Conservation (phyloP, 2,797 vertebrate genomes). For the Clarias platycephalus region DNA sequence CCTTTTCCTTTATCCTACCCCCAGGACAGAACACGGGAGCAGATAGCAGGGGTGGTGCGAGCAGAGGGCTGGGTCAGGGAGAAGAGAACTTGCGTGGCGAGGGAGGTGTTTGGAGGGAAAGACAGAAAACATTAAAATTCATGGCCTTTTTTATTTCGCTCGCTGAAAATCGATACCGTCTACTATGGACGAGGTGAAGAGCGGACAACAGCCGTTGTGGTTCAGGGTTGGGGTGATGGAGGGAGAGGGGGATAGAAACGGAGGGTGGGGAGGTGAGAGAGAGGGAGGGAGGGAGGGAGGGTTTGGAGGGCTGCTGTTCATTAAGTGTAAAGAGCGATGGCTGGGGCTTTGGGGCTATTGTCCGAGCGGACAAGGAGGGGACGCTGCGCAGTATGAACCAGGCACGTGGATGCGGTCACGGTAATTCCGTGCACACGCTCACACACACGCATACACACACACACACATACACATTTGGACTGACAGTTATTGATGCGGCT, state of each 20-base stretch:
- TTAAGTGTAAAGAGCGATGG: constrained; percentile 75
- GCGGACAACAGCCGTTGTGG: constrained; percentile 76
- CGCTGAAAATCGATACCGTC: constrained; percentile 83
- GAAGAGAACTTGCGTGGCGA: constrained; percentile 32
- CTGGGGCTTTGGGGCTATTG: constrained; percentile 69
- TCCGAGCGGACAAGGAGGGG: constrained; percentile 58
- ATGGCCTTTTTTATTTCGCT: constrained; percentile 84
- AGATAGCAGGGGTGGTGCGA: constrained; percentile 55
- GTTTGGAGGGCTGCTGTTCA: constrained; percentile 67
- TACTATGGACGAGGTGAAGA: constrained; percentile 82
- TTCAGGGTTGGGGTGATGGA: constrained; percentile 56
- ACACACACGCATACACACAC: constrained; percentile 9
- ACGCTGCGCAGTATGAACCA: constrained; percentile 12
- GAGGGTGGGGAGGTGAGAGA: constrained; percentile 50
- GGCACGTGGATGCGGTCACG: constrained; percentile 9
- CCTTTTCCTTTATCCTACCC: constrained; percentile 62
- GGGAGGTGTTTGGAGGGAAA: constrained; percentile 38
- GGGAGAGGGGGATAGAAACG: constrained; percentile 17
- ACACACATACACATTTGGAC: not conserved
- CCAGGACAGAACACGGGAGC: constrained; percentile 62
- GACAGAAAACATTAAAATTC: constrained; percentile 82
- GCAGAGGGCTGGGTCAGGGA: constrained; percentile 47
- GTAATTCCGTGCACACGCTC: not conserved
- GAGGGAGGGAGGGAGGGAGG: constrained; percentile 51
- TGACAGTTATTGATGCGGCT: not conserved